These are phyloP conservation scores for Lordiphosa collinella DNA, from an alignment of 1,140 invertebrate genomes.

Conservation along the genomic window DNA sequence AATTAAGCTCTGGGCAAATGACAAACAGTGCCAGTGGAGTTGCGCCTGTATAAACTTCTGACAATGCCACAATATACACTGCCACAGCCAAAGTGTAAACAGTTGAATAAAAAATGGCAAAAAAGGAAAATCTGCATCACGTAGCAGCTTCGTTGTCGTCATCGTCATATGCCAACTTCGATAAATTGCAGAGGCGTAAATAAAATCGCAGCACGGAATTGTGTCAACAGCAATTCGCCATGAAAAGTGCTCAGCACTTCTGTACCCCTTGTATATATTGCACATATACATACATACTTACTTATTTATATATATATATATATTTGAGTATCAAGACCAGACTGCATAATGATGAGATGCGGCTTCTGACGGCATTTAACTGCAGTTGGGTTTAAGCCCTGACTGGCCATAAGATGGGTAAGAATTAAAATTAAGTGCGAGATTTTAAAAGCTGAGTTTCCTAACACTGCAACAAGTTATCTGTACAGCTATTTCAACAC, in stretches of 20 bases:
- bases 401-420: conserved; percentile 7
- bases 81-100: conserved; percentile 28
- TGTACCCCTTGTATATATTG: too few species aligned
- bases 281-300: background rate
- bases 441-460: too few species aligned
- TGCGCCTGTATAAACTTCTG: conserved; percentile 28
- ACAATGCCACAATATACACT: conserved; percentile 12
- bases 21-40: conserved; percentile 17
- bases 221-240: conserved; percentile 56
- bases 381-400: conserved; percentile 1
- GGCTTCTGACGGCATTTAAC: conserved; percentile 4
- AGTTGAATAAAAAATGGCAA: conserved; percentile 37
- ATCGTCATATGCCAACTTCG: conserved; percentile 45
- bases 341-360: conserved; percentile 1
- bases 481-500: too few species aligned
- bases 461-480: too few species aligned
- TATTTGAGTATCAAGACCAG: background rate
- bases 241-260: too few species aligned
- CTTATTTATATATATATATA: conserved; percentile 21
- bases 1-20: conserved; percentile 45
- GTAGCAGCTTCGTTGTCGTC: conserved; percentile 8
- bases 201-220: conserved; percentile 54
- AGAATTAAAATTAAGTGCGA: background rate
- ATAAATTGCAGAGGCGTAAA: conserved; percentile 58
- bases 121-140: conserved; percentile 21